Evolutionary conservation across 2,888 invertebrate species (phyloP), one percentile per base, ranked within the genome.

Genomic region (Ophraella communa): DNA sequence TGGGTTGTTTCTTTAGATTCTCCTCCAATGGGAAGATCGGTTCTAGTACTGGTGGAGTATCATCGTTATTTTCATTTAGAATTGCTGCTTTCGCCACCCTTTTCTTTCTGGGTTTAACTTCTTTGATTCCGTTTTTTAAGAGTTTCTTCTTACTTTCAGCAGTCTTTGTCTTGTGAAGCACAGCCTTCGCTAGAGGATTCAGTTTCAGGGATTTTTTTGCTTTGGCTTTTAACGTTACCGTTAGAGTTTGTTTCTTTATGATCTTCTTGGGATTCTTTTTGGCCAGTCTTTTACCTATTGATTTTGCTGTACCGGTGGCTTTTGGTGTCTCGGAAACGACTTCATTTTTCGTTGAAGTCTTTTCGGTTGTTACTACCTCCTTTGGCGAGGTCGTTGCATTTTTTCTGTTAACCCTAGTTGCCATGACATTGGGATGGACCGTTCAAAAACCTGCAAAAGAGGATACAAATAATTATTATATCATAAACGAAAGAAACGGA

Each of bases 371-470:
- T 47, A 74, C 73, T 68, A 76, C 71, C 65, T 81, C 80, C 74
- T 78, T 80, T 10, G 76, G 70, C 11, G 64, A 53, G 44, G 66
- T 47, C 35, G 61, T 30, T 14, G 76, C 66, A 57, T 78, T 78
- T 77, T 81, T 81, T 75, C 79, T 81, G 65, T 76, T 77, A 71
- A 79, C 80, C 70, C 81, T 81, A 77, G 79, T 80, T 78, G 83
- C 83, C 83, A 83, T 83, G 75, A 79, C 80, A 82, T 81, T 74
- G 76, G 74, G 71, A 64, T 71, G 65, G 64, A 55, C 52, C 58
- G 33, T 55, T 49, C 54, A 42, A 39, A 52, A 42, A 64, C 53
- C 68, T 69, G 47, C 1, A 71, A 71, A 18, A 58, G 49, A 51
- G 35, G 51, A 55, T 10, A 61, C 27, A 3, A 21, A 14, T 18